Conservation (phyloP, 2,113 vertebrate species). For the Myrmecophaga tridactyla region DNA sequence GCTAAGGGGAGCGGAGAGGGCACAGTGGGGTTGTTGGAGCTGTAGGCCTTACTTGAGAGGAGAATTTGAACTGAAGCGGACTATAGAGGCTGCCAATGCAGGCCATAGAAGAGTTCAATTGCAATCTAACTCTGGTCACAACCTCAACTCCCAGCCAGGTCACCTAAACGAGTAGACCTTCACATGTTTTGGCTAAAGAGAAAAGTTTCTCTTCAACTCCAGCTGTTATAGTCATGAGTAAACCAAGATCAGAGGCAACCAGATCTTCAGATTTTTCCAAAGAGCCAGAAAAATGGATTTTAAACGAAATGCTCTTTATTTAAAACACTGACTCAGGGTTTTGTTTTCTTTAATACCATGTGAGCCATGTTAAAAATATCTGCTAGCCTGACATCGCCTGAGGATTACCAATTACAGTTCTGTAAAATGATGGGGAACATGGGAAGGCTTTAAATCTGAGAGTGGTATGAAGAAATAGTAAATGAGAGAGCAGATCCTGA, state of each 20-base stretch:
- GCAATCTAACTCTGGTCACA: neutral
- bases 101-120: neutral
- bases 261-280: neutral
- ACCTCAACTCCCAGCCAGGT: neutral
- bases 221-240: neutral
- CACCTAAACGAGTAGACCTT: neutral
- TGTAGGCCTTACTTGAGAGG: neutral
- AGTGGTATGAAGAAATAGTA: neutral
- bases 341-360: neutral
- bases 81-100: neutral
- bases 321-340: no score
- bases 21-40: neutral
- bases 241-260: neutral
- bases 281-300: neutral
- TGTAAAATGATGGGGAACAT: neutral
- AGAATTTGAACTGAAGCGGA: neutral
- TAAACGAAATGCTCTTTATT: neutral
- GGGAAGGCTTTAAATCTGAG: neutral
- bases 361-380: neutral
- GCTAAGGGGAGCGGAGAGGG: neutral
- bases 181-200: neutral
- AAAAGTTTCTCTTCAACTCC: neutral
- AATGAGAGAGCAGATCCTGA: neutral
- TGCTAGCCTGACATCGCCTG: neutral
- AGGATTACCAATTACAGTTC: neutral